Evolutionary conservation across 2,113 vertebrate genomes (phyloP), one percentile per base, ranked within the genome.

Genomic region (Eurypyga helias): DNA sequence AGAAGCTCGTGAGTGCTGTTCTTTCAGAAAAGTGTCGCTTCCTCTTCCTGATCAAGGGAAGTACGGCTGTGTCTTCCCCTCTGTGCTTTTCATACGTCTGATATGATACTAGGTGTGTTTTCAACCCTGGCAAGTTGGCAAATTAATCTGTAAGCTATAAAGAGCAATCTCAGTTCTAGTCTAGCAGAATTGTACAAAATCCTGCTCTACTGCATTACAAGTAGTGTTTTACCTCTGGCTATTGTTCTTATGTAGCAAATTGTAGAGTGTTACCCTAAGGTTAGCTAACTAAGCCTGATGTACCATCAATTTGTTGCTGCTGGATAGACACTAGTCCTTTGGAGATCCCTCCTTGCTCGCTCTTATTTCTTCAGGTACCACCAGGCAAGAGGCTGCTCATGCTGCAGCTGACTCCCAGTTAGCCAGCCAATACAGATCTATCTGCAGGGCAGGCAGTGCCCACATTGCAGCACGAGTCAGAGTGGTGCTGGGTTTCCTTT

Each of bases 391-490:
- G 77, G 77, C 33, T 49, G 54, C 69, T 77, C 0, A 0, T 12
- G 16, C 31, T 52, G 60, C 49, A 33, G 61, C 73, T 75, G 80
- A 20, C 43, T 36, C 52, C 25, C 33, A 69, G 25, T 81, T 24
- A 19, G n/a, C 61, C 9, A 11, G 8, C 26, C 33, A 9, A 36
- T 46, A 41, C 28, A 1, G 16, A 2, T 1, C 1, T 5, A 9
- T 24, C 33, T 65, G 45, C 58, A 41, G 45, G 38, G 24, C 36
- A 33, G 38, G 60, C 33, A 51, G 25, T 7, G 58, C 5, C 36
- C 52, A 2, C 11, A 0, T 6, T 45, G 46, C 45, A 34, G 4
- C 29, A 17, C 1, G 0, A 20, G 46, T 21, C 82, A 29, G 9
- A 8, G 65, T n/a, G 60, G 26, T 71, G 21, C 81, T 58, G 55